Evolutionary conservation across 1,140 invertebrate genomes (phyloP).

Genomic region (Bombus haemorrhoidalis): DNA sequence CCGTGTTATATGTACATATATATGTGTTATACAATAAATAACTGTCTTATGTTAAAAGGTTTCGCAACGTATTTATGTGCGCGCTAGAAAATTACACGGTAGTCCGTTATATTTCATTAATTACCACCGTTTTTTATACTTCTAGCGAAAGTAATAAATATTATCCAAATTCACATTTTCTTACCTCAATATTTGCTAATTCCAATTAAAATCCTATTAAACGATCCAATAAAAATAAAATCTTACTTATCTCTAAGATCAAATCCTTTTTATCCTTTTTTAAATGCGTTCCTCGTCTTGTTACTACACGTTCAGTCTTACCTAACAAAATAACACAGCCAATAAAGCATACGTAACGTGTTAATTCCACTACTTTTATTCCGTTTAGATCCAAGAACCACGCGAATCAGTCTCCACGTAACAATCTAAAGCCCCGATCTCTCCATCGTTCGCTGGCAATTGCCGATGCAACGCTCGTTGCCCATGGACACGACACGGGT

Average conservation of each 20-base stretch:
- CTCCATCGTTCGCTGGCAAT: neutral
- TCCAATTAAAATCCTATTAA: neutral
- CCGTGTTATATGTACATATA: neutral
- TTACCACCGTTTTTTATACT: neutral
- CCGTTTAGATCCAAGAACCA: neutral
- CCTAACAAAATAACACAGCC: neutral
- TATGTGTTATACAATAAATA: neutral
- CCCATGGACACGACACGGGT: constrained; percentile 25
- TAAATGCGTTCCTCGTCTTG: neutral
- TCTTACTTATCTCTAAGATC: neutral
- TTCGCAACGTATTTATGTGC: neutral
- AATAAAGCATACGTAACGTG: neutral
- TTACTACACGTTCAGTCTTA: neutral
- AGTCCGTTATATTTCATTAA: neutral
- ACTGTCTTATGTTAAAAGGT: neutral
- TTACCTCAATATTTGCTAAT: neutral
- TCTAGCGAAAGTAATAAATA: neutral
- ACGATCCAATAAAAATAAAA: neutral
- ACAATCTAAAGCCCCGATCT: neutral
- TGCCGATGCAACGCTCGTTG: neutral
- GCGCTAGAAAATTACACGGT: neutral
- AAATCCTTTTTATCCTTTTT: neutral
- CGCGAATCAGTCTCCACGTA: neutral
- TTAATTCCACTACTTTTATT: neutral
- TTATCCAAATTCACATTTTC: neutral